These are phyloP conservation scores for Agonum fuliginosum DNA, from an alignment of 2,888 invertebrate genomes.

Conservation along the genomic window DNA sequence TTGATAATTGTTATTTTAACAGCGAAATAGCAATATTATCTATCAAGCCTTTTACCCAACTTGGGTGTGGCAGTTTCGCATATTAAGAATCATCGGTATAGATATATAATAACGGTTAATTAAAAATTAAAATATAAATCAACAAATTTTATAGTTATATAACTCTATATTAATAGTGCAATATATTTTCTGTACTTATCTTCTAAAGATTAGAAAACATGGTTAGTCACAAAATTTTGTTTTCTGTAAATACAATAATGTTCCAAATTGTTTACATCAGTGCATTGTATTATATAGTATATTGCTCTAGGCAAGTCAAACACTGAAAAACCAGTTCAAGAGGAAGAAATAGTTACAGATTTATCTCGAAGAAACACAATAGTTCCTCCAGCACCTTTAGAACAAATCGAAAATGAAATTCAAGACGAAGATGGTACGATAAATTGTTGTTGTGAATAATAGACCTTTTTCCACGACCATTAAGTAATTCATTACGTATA, in stretches of 20 bases:
- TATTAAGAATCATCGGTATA: too few species aligned
- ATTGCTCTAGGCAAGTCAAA: constrained; percentile 59
- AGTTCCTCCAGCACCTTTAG: constrained; percentile 70
- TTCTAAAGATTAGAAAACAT: not conserved
- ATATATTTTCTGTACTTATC: not conserved
- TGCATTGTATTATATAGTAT: constrained; percentile 4
- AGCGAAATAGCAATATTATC: too few species aligned
- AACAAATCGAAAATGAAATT: constrained; percentile 69
- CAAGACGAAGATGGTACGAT: constrained; percentile 69
- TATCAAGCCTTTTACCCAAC: too few species aligned
- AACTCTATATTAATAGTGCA: not conserved
- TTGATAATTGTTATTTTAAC: too few species aligned
- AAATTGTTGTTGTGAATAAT: constrained; percentile 30
- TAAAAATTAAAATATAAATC: too few species aligned
- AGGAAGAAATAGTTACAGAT: constrained; percentile 67
- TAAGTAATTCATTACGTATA: too few species aligned
- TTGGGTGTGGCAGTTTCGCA: too few species aligned
- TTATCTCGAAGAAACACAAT: constrained; percentile 73
- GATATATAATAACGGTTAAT: too few species aligned
- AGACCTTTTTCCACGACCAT: constrained; percentile 19
- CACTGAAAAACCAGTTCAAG: constrained; percentile 58
- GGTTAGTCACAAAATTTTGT: too few species aligned
- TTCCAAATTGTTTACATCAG: not conserved
- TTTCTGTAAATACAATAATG: too few species aligned
- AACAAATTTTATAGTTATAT: too few species aligned